Evolutionary conservation across 1,140 invertebrate genomes (phyloP).

Genomic region (Cardiocondyla obscurior): DNA sequence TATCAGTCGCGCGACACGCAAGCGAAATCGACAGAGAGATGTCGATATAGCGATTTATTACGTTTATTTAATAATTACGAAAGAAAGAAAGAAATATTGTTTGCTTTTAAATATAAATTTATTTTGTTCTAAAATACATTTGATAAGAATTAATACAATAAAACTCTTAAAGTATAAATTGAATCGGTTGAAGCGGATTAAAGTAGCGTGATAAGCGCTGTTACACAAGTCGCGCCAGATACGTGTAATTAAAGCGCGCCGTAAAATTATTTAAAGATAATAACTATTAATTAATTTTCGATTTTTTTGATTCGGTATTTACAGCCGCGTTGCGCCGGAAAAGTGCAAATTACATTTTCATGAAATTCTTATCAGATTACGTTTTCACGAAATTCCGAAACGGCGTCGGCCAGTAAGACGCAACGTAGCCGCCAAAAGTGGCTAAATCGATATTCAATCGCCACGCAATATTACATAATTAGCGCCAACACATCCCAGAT

Average conservation of each 20-base stretch:
- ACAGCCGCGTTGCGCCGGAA: neutral
- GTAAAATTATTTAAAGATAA: neutral
- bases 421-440: neutral
- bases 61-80: neutral
- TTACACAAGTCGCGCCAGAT: no score
- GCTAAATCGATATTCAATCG: constrained; percentile 10
- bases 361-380: constrained; percentile 30
- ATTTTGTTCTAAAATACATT: neutral
- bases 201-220: neutral
- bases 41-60: neutral
- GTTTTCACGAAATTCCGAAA: neutral
- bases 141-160: neutral
- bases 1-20: constrained; percentile 26
- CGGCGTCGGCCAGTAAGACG: neutral
- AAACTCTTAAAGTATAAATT: neutral
- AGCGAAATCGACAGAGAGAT: neutral
- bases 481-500: constrained; percentile 52
- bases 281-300: neutral
- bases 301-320: neutral
- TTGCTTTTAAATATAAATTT: neutral
- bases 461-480: constrained; percentile 54
- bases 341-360: neutral
- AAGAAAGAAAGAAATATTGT: neutral
- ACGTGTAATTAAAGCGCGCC: neutral
- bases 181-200: neutral